phyloP scores from a whole-genome alignment of 2,797 vertebrate species.

The Serranus cabrilla region DNA sequence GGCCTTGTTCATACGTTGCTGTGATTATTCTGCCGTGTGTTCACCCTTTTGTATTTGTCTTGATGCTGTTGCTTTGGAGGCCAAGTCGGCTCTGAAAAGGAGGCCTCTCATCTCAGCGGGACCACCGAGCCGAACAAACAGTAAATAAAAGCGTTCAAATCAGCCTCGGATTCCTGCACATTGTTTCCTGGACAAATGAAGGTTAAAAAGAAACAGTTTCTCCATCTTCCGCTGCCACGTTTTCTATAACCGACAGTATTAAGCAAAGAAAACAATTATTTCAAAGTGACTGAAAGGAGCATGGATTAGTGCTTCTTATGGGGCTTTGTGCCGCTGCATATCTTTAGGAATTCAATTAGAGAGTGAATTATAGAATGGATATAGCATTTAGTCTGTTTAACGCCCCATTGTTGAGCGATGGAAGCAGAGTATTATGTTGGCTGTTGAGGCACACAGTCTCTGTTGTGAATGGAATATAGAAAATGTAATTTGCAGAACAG shows the following conservation, averaged over 20 bases:
- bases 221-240: neutral
- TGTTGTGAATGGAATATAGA: constrained; percentile 17
- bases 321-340: constrained; percentile 25
- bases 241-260: constrained; percentile 27
- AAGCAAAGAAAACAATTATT: constrained; percentile 36
- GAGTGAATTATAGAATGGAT: constrained; percentile 28
- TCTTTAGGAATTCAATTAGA: constrained; percentile 45
- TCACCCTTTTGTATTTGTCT: constrained; percentile 1
- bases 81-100: neutral
- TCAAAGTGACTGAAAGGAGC: constrained; percentile 26
- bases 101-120: constrained; percentile 17
- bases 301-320: constrained; percentile 35
- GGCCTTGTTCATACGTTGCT: neutral
- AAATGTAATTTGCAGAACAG: constrained; percentile 4
- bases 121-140: constrained; percentile 1
- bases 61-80: constrained; percentile 13
- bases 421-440: constrained; percentile 8
- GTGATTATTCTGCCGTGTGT: constrained; percentile 1
- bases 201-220: constrained; percentile 17
- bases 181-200: neutral
- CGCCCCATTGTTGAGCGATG: constrained; percentile 24
- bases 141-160: constrained; percentile 9
- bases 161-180: constrained; percentile 1
- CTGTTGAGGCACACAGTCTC: neutral
- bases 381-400: constrained; percentile 25